A percentile compares a stretch with the other conserved stretches of the same genome.
These are phyloP conservation scores for Cairina moschata DNA, from an alignment of 2,113 vertebrate genomes.

Conservation along the genomic window DNA sequence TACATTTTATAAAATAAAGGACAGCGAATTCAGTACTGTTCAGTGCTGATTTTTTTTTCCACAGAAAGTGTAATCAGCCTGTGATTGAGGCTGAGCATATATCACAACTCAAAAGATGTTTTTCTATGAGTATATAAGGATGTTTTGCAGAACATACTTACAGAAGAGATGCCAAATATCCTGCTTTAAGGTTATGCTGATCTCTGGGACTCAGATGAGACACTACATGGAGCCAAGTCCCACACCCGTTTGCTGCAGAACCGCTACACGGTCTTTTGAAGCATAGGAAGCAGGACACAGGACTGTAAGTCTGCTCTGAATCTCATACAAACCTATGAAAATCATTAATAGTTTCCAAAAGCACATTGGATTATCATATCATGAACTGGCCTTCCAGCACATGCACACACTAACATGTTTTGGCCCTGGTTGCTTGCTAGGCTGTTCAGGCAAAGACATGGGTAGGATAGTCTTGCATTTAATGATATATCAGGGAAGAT, in stretches of 20 bases:
- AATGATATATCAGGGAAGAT: not conserved
- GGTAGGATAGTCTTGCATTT: not conserved
- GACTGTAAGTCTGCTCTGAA: not conserved
- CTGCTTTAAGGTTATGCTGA: not conserved
- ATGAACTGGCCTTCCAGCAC: not conserved
- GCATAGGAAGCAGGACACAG: not conserved
- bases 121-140: not conserved
- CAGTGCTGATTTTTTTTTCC: not conserved
- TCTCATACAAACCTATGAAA: not conserved
- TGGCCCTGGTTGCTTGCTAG: not conserved
- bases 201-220: not conserved
- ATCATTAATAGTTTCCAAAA: not conserved
- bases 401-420: fast-evolving
- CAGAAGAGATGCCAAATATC: not conserved
- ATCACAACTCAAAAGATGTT: not conserved
- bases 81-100: not conserved
- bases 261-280: not conserved
- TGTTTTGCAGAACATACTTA: not conserved
- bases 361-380: not conserved
- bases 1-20: not conserved
- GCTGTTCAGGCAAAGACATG: not conserved
- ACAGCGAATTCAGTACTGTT: not conserved
- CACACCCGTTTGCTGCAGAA: not conserved
- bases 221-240: not conserved
- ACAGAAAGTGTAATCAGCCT: not conserved